Percentiles rank a stretch among this genome's conserved stretches.
phyloP scores from a whole-genome alignment of 1,140 invertebrate genomes.

The Euwallacea similis region DNA sequence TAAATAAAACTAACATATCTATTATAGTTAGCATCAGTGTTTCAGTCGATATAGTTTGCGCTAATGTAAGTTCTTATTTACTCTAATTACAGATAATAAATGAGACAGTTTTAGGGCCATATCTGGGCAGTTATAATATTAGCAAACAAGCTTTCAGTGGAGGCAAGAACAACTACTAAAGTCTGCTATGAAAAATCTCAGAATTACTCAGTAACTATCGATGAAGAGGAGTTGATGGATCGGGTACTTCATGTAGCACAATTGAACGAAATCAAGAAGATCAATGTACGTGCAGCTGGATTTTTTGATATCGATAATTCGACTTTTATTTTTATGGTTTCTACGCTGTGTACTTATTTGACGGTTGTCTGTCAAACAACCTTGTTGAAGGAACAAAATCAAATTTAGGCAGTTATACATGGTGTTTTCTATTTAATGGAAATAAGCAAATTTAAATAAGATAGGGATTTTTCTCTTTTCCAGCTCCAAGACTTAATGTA shows the following conservation, averaged over 20 bases:
- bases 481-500: too few relatives aligned
- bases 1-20: too few relatives aligned
- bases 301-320: conserved; percentile 3
- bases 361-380: neutral
- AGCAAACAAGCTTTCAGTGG: neutral
- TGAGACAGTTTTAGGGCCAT: neutral
- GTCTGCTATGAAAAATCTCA: neutral
- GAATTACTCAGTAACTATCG: neutral
- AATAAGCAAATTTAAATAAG: too few relatives aligned
- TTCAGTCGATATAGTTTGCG: too few relatives aligned
- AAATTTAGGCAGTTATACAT: too few relatives aligned
- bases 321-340: neutral
- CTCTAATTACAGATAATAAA: too few relatives aligned
- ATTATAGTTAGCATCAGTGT: too few relatives aligned
- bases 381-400: too few relatives aligned
- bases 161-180: neutral
- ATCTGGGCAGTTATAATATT: neutral
- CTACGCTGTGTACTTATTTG: neutral
- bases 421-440: too few relatives aligned
- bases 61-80: too few relatives aligned
- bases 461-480: too few relatives aligned
- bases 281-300: neutral
- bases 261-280: neutral
- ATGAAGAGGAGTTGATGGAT: neutral
- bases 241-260: neutral